phyloP scores from a whole-genome alignment of 1,140 invertebrate genomes.

The Cyclargus thomasi region DNA sequence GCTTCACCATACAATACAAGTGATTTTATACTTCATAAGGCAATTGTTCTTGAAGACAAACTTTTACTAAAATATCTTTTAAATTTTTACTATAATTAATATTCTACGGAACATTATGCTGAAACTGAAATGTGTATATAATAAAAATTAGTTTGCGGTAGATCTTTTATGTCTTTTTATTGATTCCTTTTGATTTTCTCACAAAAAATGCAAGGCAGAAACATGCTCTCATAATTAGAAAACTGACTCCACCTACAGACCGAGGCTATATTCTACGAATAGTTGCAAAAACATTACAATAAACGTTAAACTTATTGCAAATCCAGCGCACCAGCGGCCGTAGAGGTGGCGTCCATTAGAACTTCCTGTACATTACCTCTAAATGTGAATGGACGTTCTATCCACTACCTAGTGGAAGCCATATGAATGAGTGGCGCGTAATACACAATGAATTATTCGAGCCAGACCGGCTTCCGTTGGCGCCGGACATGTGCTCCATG shows the following conservation, averaged over 20 bases:
- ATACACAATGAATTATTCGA: conserved; percentile 65
- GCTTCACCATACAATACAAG: background rate
- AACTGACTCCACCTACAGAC: too few relatives aligned
- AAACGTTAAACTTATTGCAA: conserved; percentile 25
- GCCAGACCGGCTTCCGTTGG: conserved; percentile 64
- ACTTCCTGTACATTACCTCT: conserved; percentile 55
- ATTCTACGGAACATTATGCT: too few relatives aligned
- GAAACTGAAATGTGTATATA: too few relatives aligned
- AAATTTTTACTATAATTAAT: too few relatives aligned
- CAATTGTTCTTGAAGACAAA: too few relatives aligned
- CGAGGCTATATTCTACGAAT: background rate
- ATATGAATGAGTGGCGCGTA: conserved; percentile 62
- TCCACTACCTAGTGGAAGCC: conserved; percentile 45
- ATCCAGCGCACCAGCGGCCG: conserved; percentile 50
- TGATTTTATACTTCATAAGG: too few relatives aligned
- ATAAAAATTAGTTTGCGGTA: too few relatives aligned
- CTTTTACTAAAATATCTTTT: too few relatives aligned
- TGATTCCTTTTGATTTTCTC: too few relatives aligned
- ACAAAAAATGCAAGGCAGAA: too few relatives aligned
- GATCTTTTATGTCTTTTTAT: too few relatives aligned
- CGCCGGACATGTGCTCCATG: conserved; percentile 61
- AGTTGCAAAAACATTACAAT: background rate
- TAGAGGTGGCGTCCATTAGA: conserved; percentile 47
- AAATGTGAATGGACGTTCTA: conserved; percentile 47
- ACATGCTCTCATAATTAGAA: too few relatives aligned